These are phyloP conservation scores for Martes martes DNA, from an alignment of 2,113 vertebrate genomes.

Conservation along the genomic window DNA sequence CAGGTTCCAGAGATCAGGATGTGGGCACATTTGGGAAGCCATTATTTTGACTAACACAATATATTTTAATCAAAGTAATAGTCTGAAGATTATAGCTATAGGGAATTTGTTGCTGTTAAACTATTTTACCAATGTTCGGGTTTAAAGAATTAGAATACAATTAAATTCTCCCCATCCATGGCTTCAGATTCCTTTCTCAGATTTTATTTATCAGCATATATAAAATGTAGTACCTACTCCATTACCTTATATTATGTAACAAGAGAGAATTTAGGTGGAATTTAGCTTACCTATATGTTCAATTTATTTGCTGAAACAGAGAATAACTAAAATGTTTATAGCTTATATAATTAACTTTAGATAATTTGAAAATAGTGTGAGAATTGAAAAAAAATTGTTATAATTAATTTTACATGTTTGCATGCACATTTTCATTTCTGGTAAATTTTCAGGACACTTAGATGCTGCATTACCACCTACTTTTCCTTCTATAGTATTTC, in stretches of 20 bases:
- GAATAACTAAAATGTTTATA: background rate
- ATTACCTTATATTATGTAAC: background rate
- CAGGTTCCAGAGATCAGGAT: background rate
- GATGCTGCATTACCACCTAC: constrained; percentile 59
- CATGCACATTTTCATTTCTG: background rate
- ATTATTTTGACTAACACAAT: background rate
- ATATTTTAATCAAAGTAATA: background rate
- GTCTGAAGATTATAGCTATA: background rate
- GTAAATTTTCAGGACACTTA: constrained; percentile 67
- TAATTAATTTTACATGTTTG: background rate
- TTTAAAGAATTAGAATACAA: background rate
- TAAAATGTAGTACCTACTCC: background rate
- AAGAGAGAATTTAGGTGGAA: background rate
- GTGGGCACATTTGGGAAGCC: background rate
- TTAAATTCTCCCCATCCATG: background rate
- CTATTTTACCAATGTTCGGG: background rate
- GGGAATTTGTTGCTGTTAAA: background rate
- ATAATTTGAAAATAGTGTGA: background rate
- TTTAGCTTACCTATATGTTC: background rate
- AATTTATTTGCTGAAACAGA: background rate
- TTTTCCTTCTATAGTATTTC: constrained; percentile 70
- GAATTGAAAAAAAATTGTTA: background rate
- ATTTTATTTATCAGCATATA: background rate
- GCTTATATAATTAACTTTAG: background rate
- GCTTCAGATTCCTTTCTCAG: background rate